Base-by-base conservation (phyloP, 2,113 vertebrate species). In the Phalacrocorax aristotelis region DNA sequence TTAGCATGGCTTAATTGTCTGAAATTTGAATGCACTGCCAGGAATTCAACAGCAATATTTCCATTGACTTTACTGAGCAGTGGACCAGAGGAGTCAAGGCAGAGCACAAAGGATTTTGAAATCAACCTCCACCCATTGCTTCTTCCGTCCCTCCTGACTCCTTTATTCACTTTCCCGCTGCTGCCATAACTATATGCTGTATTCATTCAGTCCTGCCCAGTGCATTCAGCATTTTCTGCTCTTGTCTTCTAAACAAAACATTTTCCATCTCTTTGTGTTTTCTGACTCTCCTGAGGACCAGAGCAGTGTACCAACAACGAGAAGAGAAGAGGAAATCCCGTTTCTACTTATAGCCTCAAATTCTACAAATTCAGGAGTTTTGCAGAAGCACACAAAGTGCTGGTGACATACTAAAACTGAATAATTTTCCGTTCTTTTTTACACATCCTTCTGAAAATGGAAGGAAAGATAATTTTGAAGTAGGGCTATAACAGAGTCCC, bases 181-280 rank as follows among this genome's bases (percentile, higher is more conserved):
- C 71, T 90, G 32, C 69, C 71, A 42, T 79, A 94, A 38, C 68
- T 72, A 16, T 46, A 0, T 7, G 36, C 64, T 79, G 79, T 44
- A 25, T 85, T 91, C 69, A 86, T 55, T 83, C 62, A 66, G 54
- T 32, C 62, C 87, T 93, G 87, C 60, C 79, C 71, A 23, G 18
- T n/a, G 18, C 46, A 49, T 64, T 90, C 74, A 83, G 38, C n/a
- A 51, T 87, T 93, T 92, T 89, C 83, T 79, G 77, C 85, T 86
- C 79, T 84, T 78, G 68, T 85, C 66, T 90, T 90, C 92, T 64
- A 93, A 93, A 87, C 66, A 95, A 93, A 93, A 82, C 44, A 11
- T 44, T 96, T 95, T 79, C 69, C 51, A 87, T 69, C 61, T 92
- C 87, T 87, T 93, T 95, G 82, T 97, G 80, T 94, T 97, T 95